A percentile compares a stretch with the other conserved stretches of the same genome.
Evolutionary conservation across 1,140 invertebrate genomes (phyloP).

Genomic region (Scaptomyza hsui): DNA sequence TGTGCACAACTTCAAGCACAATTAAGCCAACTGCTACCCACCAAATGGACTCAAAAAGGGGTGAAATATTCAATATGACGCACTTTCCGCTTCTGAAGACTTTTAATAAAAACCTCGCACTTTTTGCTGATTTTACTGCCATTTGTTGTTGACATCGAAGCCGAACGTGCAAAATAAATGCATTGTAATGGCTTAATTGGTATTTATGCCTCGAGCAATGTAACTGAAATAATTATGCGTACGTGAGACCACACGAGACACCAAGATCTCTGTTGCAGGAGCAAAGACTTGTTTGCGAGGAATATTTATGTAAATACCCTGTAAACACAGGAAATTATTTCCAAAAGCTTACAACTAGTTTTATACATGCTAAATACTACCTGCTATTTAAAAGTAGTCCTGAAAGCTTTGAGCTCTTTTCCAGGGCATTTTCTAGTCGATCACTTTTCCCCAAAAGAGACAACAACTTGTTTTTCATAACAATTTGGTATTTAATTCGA

Average conservation of each 20-base stretch:
- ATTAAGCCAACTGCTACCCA: slow-evolving; percentile 4
- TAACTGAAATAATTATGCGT: slow-evolving; percentile 29
- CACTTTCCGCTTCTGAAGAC: slow-evolving; percentile 55
- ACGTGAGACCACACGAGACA: slow-evolving; percentile 38
- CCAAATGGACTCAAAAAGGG: slow-evolving; percentile 9
- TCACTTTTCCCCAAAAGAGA: background rate
- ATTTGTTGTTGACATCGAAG: slow-evolving; percentile 40
- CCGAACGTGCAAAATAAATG: slow-evolving; percentile 56
- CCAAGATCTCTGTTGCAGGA: slow-evolving; percentile 1
- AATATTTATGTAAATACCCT: slow-evolving; percentile 8
- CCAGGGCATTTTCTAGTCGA: slow-evolving; percentile 4
- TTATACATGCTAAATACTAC: no score
- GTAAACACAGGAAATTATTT: background rate
- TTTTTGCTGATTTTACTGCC: slow-evolving; percentile 45
- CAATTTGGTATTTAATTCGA: slow-evolving; percentile 6
- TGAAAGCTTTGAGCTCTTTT: background rate
- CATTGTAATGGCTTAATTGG: slow-evolving; percentile 77
- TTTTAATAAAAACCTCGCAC: slow-evolving; percentile 42
- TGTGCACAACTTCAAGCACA: no score
- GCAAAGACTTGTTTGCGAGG: slow-evolving; percentile 5
- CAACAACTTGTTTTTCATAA: background rate
- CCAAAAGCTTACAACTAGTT: no score
- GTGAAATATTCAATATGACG: slow-evolving; percentile 16
- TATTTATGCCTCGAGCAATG: slow-evolving; percentile 59
- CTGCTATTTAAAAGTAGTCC: no score